Percentiles rank a stretch among this genome's conserved stretches.
Conservation (phyloP, 2,797 vertebrate species). For the Tangara arthus region DNA sequence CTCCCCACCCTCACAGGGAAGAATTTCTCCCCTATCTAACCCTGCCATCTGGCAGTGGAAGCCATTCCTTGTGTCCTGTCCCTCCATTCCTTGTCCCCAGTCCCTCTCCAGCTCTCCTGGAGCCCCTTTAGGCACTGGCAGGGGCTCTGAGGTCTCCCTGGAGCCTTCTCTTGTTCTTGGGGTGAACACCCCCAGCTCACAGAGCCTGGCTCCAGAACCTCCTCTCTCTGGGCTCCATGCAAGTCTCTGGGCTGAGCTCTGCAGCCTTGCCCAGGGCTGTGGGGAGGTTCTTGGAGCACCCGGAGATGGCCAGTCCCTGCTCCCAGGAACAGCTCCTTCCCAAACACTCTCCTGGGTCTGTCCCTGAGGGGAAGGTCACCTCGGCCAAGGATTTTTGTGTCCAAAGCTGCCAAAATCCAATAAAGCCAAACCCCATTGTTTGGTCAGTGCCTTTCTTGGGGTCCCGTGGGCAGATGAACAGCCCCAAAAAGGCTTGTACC, state of each 20-base stretch:
- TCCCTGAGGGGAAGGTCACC: background rate
- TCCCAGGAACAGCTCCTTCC: background rate
- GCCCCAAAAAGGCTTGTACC: background rate
- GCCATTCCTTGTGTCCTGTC: background rate
- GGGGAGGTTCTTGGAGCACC: background rate
- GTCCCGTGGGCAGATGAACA: background rate
- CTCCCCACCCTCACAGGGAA: fast-evolving
- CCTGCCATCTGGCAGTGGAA: background rate
- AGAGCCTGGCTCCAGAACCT: background rate
- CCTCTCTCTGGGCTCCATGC: background rate
- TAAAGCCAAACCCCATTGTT: background rate
- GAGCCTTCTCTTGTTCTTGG: background rate
- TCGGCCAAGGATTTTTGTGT: background rate
- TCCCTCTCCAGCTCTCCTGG: background rate
- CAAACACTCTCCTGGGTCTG: fast-evolving
- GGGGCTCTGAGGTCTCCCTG: background rate
- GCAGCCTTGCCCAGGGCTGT: background rate
- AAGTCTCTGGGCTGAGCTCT: background rate
- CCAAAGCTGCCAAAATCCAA: background rate
- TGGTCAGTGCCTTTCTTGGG: background rate
- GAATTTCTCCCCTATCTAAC: fast-evolving
- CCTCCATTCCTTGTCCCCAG: fast-evolving
- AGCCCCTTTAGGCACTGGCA: fast-evolving
- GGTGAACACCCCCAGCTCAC: background rate
- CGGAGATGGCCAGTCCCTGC: background rate